Evolutionary conservation across 2,888 invertebrate genomes (phyloP), one percentile per base, ranked within the genome.

Genomic region (Oscheius onirici): DNA sequence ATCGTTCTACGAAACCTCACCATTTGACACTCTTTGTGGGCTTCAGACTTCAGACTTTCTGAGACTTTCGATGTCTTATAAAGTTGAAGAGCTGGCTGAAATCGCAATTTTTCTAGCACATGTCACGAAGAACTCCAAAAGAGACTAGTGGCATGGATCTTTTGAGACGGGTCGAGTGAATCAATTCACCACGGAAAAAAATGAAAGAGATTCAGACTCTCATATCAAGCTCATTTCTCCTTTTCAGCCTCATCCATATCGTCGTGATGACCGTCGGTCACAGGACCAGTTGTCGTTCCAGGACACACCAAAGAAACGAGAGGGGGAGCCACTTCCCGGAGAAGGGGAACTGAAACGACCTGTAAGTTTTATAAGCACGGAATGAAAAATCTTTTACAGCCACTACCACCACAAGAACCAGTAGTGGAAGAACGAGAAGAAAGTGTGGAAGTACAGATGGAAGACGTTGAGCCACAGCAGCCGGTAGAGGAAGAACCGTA

Each of bases 231-330:
- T 11, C 20, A 46, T 46, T 46, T 46, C 13, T 3, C 6, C n/a
- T 40, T 55, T 41, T 58, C 40, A 41, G 43, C 43, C 58, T 2
- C 43, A 58, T 41, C 40, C 58, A 3, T 41, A 58, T 41, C 55
- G 55, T 15, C 26, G 55, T 3, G 22, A 58, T 1, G 58, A 58
- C 20, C 20, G 55, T n/a, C 22, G 28, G 11, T 26, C 55, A 8
- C 28, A 26, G 11, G 28, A 55, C n/a, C n/a, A n/a, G n/a, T n/a
- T n/a, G n/a, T n/a, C 26, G 10, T 28, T 24, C 28, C 40, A 34
- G 17, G 43, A 52, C 13, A 20, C 20, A 3, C 22, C 58, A 6
- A 58, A 17, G 17, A 58, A 58, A 20, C 58, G 58, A 5, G 58
- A 58, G 41, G 58, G 41, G 8, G 58, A 58, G 13, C n/a, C 15